Conservation (phyloP, 2,888 invertebrate species). For the Euclidia mi region DNA sequence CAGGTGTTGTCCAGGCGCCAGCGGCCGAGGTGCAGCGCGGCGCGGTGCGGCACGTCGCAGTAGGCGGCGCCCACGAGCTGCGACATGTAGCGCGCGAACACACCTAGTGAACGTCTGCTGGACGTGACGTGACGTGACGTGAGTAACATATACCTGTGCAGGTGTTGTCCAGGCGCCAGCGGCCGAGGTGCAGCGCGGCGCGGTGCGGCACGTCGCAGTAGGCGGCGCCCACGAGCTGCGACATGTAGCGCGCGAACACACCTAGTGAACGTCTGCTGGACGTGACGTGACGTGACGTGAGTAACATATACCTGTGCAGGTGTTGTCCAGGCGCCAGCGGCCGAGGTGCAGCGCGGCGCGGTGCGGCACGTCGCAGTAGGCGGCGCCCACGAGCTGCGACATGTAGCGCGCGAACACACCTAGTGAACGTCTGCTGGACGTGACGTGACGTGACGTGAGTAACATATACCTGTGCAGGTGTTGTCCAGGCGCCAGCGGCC, state of each 20-base stretch:
- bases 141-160: constrained; percentile 30
- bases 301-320: constrained; percentile 27
- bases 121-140: too few species aligned
- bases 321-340: constrained; percentile 88
- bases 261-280: too few species aligned
- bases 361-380: constrained; percentile 95
- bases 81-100: constrained; percentile 93
- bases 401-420: constrained; percentile 95
- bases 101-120: too few species aligned
- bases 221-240: constrained; percentile 91
- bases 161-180: constrained; percentile 87
- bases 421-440: too few species aligned
- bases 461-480: constrained; percentile 24
- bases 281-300: too few species aligned
- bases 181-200: constrained; percentile 96
- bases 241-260: constrained; percentile 93
- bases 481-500: constrained; percentile 92
- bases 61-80: constrained; percentile 92
- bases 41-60: constrained; percentile 97
- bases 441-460: too few species aligned
- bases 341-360: constrained; percentile 97
- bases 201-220: constrained; percentile 97
- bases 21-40: constrained; percentile 96
- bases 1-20: constrained; percentile 85
- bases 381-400: constrained; percentile 91